Evolutionary conservation across 2,797 vertebrate genomes (phyloP).

Genomic region (Periparus ater): DNA sequence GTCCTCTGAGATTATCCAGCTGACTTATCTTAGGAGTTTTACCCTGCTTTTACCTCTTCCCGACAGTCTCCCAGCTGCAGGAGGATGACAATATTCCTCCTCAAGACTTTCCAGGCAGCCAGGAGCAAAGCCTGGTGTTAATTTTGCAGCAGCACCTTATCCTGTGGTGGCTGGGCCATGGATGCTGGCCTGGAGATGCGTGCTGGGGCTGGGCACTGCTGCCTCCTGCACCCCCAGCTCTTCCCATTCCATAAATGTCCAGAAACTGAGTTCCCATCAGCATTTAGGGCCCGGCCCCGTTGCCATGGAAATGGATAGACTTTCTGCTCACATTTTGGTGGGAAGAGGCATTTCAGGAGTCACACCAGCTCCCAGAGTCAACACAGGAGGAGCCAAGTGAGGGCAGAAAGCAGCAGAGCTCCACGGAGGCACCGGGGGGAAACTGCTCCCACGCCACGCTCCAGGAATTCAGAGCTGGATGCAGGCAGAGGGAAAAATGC

Average conservation of each 20-base stretch:
- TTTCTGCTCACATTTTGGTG: constrained; percentile 42
- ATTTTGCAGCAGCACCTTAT: not conserved
- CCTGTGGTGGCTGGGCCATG: fast-evolving
- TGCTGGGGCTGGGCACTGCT: not conserved
- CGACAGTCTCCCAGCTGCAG: not conserved
- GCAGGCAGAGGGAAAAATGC: not conserved
- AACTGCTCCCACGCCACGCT: not conserved
- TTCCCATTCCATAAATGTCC: not conserved
- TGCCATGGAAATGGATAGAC: constrained; percentile 54
- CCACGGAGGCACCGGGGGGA: fast-evolving
- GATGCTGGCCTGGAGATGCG: not conserved
- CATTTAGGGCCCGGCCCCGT: constrained; percentile 26
- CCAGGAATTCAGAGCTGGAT: not conserved
- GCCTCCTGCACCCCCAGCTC: not conserved
- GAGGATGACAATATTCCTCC: not conserved
- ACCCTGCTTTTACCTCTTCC: not conserved
- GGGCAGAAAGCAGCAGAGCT: not conserved
- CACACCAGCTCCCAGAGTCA: not conserved
- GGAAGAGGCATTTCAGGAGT: constrained; percentile 5
- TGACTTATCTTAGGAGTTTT: not conserved
- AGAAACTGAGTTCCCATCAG: constrained; percentile 7
- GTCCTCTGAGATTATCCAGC: constrained; percentile 57
- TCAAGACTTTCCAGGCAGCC: not conserved
- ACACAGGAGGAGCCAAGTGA: not conserved
- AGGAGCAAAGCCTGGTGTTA: not conserved